phyloP scores from a whole-genome alignment of 2,888 invertebrate genomes.

The Parnassius orleans region DNA sequence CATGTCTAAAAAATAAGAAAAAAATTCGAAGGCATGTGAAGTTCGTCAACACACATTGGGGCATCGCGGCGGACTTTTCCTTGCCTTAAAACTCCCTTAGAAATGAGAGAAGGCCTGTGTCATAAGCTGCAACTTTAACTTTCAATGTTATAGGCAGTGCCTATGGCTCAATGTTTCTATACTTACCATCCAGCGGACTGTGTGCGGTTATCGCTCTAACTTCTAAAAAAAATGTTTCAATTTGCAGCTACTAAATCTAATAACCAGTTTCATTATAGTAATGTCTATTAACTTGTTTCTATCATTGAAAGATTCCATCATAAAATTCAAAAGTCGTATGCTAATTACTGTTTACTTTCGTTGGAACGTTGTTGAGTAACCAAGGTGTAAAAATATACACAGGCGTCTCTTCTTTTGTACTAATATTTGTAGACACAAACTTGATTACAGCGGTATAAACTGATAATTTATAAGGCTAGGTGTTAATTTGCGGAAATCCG shows the following conservation, averaged over 20 bases:
- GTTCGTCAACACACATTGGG: no score
- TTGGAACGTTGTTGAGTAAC: slow-evolving; percentile 25
- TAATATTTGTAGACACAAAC: slow-evolving; percentile 22
- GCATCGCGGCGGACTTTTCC: no score
- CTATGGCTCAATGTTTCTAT: no score
- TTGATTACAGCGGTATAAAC: slow-evolving; percentile 22
- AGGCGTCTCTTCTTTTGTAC: slow-evolving; percentile 23
- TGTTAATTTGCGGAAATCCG: slow-evolving; percentile 26
- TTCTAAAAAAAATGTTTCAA: no score
- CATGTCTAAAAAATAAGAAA: no score
- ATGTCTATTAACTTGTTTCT: slow-evolving; percentile 17
- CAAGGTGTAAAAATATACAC: slow-evolving; percentile 27
- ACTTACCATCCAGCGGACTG: no score
- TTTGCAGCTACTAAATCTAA: slow-evolving; percentile 1
- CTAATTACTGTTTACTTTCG: slow-evolving; percentile 26
- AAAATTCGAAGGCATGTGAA: no score
- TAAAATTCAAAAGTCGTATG: slow-evolving; percentile 25
- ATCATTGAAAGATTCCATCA: slow-evolving; percentile 17
- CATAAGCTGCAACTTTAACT: no score
- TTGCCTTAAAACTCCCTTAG: no score
- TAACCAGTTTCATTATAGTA: slow-evolving; percentile 1
- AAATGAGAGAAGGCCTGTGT: no score
- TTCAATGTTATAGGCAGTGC: no score
- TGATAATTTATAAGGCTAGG: slow-evolving; percentile 22
- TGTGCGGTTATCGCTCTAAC: no score